Conservation (phyloP, 2,888 invertebrate species). For the Trilocha varians region DNA sequence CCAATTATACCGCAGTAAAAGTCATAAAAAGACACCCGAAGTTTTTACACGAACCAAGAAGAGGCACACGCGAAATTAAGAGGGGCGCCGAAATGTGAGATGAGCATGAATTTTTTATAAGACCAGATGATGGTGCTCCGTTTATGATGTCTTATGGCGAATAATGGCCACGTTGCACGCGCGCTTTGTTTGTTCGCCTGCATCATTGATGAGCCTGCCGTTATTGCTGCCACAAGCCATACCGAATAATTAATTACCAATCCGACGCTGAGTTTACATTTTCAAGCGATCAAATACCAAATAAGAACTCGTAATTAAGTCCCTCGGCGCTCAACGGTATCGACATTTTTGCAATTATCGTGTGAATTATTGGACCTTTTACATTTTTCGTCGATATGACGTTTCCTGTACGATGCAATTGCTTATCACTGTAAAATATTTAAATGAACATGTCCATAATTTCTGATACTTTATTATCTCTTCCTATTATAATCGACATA, state of each 20-base stretch:
- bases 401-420: constrained; percentile 17
- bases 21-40: constrained; percentile 74
- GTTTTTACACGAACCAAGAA: constrained; percentile 72
- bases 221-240: constrained; percentile 54
- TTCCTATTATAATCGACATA: background rate
- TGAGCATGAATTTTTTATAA: constrained; percentile 74
- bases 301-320: constrained; percentile 23
- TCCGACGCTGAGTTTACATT: constrained; percentile 24
- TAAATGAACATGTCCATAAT: constrained; percentile 17
- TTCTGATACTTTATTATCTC: constrained; percentile 14
- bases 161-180: constrained; percentile 65
- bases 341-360: constrained; percentile 25
- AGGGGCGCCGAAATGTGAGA: constrained; percentile 74
- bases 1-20: constrained; percentile 75
- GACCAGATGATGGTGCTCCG: constrained; percentile 70
- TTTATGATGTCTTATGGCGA: constrained; percentile 72
- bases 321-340: constrained; percentile 21
- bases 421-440: constrained; percentile 21
- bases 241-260: constrained; percentile 64
- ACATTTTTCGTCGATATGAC: constrained; percentile 22
- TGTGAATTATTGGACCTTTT: constrained; percentile 24
- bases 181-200: constrained; percentile 55
- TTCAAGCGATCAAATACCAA: constrained; percentile 20
- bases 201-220: constrained; percentile 64
- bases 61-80: constrained; percentile 72